A percentile compares a stretch with the other conserved stretches of the same genome.
phyloP scores from a whole-genome alignment of 2,888 invertebrate genomes.

The Tenthredo distinguenda region DNA sequence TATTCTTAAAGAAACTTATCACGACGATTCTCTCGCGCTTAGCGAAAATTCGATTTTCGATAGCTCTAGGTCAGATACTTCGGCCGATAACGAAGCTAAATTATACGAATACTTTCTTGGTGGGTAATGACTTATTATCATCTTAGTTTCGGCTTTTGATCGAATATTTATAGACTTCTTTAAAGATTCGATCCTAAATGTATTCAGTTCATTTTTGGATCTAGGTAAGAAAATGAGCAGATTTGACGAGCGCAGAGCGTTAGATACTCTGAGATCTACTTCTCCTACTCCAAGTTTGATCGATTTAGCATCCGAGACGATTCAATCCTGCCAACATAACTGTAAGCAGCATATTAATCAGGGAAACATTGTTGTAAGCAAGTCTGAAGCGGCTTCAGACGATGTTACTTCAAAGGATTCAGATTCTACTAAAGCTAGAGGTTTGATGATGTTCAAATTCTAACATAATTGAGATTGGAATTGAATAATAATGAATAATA shows the following conservation, averaged over 20 bases:
- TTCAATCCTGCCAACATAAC: constrained; percentile 58
- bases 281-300: constrained; percentile 74
- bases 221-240: constrained; percentile 76
- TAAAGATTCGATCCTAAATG: background rate
- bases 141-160: background rate
- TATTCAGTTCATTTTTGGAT: constrained; percentile 68
- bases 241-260: constrained; percentile 75
- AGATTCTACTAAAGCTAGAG: constrained; percentile 19
- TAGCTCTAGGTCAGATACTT: constrained; percentile 55
- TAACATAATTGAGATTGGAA: background rate
- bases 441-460: background rate
- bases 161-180: background rate
- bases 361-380: background rate
- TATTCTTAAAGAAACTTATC: constrained; percentile 67
- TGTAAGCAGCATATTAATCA: background rate
- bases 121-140: background rate
- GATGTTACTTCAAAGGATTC: constrained; percentile 29
- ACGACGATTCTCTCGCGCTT: constrained; percentile 64
- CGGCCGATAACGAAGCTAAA: constrained; percentile 62
- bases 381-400: background rate
- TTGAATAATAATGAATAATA: background rate
- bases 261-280: constrained; percentile 76
- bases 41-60: constrained; percentile 63
- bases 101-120: constrained; percentile 66
- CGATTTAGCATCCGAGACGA: constrained; percentile 64